Conservation (phyloP, 2,113 vertebrate species). For the Daubentonia madagascariensis region DNA sequence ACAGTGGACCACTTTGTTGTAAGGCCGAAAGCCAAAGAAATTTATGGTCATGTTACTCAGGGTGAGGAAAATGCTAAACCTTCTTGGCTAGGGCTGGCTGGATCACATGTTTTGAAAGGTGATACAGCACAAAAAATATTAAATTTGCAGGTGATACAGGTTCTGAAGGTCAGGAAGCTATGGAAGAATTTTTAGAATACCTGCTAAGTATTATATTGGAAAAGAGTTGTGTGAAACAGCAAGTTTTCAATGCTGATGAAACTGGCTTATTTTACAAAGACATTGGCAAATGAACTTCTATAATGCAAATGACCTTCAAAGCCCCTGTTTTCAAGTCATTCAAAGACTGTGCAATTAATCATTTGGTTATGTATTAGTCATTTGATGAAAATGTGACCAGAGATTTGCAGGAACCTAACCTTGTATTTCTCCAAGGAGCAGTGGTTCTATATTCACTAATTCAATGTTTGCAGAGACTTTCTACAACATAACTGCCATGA, state of each 20-base stretch:
- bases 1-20: neutral
- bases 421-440: neutral
- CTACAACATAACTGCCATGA: neutral
- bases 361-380: neutral
- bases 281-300: neutral
- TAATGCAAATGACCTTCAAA: neutral
- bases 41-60: neutral
- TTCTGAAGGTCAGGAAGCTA: neutral
- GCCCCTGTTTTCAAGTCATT: neutral
- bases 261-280: neutral
- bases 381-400: neutral
- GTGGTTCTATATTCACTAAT: neutral
- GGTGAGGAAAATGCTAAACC: neutral
- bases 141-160: neutral
- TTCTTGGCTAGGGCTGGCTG: neutral
- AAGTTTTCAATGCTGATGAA: neutral
- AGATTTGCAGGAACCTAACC: neutral
- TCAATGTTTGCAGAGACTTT: neutral
- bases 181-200: neutral
- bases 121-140: neutral
- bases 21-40: neutral
- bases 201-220: neutral
- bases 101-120: neutral
- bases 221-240: neutral
- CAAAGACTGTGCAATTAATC: neutral